Evolutionary conservation across 2,797 vertebrate species (phyloP), one percentile per base, ranked within the genome.

Genomic region (Parambassis ranga): DNA sequence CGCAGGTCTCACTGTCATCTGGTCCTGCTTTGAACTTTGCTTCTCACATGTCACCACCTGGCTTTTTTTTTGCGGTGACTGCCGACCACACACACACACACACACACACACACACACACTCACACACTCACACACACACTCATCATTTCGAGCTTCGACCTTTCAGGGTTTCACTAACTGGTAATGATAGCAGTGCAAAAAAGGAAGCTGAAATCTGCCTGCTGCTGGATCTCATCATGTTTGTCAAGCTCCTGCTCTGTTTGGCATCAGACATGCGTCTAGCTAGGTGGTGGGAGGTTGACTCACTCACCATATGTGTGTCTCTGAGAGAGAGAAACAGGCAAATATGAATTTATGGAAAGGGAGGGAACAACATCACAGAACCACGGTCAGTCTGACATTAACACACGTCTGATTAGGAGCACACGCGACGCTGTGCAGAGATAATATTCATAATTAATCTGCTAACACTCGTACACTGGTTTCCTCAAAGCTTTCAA

Each of bases 121-220:
- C 44, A 46, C 63, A 36, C 19, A 44, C 52, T 53, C 51, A 32
- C 46, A 27, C 52, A 41, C 7, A 28, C 23, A 15, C 42, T 26
- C 41, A 52, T 82, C 49, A 70, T 79, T 82, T 81, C 43, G 66
- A 75, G 62, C 63, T 65, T 32, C 85, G 79, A 86, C 81, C 87
- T 88, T 88, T 83, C 44, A 30, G 48, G 60, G 15, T 67, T 77
- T 80, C 51, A 67, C 53, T 71, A 75, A 63, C 51, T 59, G 28
- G 64, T 77, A 71, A 61, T 65, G 60, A 71, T 62, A 22, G 39
- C 6, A 22, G 39, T 6, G 33, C 41, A 26, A 39, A 26, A 39
- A 59, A 47, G 72, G 70, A 76, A 71, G 50, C 44, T 58, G 38
- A 70, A 70, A 67, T 61, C 38, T 57, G 31, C 67, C 68, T 64